Base-by-base conservation (phyloP, 2,888 invertebrate genomes). In the Plebejus anna region DNA sequence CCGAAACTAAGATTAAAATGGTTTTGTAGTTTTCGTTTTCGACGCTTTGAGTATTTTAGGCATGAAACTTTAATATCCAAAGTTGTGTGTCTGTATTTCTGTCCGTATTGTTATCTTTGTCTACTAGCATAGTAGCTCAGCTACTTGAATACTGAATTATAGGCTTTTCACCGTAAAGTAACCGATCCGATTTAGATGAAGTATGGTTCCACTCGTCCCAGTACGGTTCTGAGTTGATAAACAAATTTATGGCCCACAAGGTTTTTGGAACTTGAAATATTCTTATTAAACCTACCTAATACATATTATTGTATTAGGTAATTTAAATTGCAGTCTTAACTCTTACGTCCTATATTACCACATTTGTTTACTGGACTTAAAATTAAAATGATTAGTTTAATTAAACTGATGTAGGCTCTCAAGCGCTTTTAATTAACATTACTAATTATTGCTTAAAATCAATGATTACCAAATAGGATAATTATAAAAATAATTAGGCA, bases 1-100 rank as follows among this genome's bases (percentile, higher is more conserved):
- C 11, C 13, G 66, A 66, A 66, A 66, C 66, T 66, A 66, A 32
- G 61, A 66, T 66, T 66, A 32, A 66, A 66, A 36, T 66, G 13
- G 9, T 66, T 66, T 36, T 66, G 28, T 59, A 28, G 22, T 66
- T 66, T 66, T 66, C 32, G 0, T 66, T 66, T 36, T 66, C 66
- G 4, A 32, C 13, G 32, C 32, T 66, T 32, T 28, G 28, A 28
- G 22, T 11, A 61, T 61, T 61, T 61, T 9, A 3, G 22, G 2
- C 47, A 11, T 11, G 16, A 16, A 55, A 16, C 16, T 55, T 55
- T 16, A 16, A 16, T 16, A 55, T 55, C 4, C 55, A 16, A 55
- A 55, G 16, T 9, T 47, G 47, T 47, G 38, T 51, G 55, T 55
- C 13, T 55, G 55, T 55, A 4, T 11, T 47, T 47, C 47, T 55